Evolutionary conservation across 1,140 invertebrate genomes (phyloP), one percentile per base, ranked within the genome.

Genomic region (Cepaea nemoralis): DNA sequence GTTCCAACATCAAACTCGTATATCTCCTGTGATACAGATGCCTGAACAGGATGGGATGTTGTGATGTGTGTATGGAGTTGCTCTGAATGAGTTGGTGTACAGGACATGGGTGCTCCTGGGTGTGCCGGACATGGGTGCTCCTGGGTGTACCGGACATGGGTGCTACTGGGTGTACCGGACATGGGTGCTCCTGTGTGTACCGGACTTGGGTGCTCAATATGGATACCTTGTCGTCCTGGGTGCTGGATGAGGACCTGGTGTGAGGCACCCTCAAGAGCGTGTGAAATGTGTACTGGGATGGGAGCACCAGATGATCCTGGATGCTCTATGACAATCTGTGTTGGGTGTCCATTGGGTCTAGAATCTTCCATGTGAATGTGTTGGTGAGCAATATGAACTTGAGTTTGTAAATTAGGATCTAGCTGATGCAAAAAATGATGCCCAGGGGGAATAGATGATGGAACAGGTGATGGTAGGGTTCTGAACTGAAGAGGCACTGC

Each of bases 181-280:
- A 78, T 42, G 78, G 83, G 19, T 48, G 31, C 45, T 37, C 69
- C 2, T 63, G 75, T 59, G 84, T 77, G 39, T 76, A 37, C 24
- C 77, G 77, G 40, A 81, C 75, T 66, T 80, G 79, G 2, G 80
- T 82, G 67, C 80, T 33, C 24, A 85, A 50, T 40, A 69, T 69
- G 37, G 48, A 74, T 42, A 31, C 40, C 24, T 14, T 63, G 35
- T 63, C 50, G 63, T 48, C 14, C 55, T 77, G 75, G 16, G 6
- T 40, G 33, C 69, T 77, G 33, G 67, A 71, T 12, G 83, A 73
- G 39, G 39, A 42, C 22, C 37, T 76, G 81, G 19, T 24, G 50
- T 55, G 50, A 2, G 8, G 80, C 75, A 1, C 82, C 84, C 73
- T 80, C 45, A 16, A 85, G 42, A 45, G 80, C 55, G 40, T 74